These are phyloP conservation scores for Ptychoptera contaminata DNA, from an alignment of 2,888 invertebrate genomes.

Conservation along the genomic window DNA sequence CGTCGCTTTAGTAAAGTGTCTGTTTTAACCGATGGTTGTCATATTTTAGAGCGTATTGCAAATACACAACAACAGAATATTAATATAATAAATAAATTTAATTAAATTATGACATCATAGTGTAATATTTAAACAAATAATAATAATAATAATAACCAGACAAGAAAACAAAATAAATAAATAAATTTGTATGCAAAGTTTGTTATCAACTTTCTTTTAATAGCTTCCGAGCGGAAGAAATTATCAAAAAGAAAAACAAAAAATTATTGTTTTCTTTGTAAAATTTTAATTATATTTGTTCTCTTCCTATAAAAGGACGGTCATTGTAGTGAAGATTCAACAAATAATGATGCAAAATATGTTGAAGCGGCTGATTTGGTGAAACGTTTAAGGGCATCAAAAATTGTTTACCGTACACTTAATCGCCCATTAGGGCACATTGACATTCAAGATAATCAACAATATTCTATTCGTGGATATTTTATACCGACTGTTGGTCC, in stretches of 20 bases:
- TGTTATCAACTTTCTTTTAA: no score
- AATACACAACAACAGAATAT: no score
- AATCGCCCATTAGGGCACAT: conserved; percentile 13
- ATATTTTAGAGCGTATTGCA: no score
- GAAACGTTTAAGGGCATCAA: conserved; percentile 13
- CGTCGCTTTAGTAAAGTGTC: no score
- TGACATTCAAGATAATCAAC: conserved; percentile 12
- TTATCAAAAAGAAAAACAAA: not conserved
- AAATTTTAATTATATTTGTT: not conserved
- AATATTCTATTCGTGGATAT: conserved; percentile 18
- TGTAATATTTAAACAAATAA: no score
- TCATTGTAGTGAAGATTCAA: conserved; percentile 12
- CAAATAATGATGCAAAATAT: conserved; percentile 8
- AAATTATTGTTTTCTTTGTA: no score
- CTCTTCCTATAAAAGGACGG: conserved; percentile 5
- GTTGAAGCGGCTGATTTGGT: conserved; percentile 13
- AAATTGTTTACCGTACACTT: conserved; percentile 18
- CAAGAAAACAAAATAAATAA: no score
- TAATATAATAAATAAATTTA: no score
- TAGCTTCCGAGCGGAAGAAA: not conserved
- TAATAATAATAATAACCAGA: no score
- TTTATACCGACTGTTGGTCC: conserved; percentile 16
- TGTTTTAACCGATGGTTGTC: no score
- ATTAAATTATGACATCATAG: no score
- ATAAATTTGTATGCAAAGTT: no score